Base-by-base conservation (phyloP, 2,113 vertebrate species). In the Poeciliopsis prolifica region DNA sequence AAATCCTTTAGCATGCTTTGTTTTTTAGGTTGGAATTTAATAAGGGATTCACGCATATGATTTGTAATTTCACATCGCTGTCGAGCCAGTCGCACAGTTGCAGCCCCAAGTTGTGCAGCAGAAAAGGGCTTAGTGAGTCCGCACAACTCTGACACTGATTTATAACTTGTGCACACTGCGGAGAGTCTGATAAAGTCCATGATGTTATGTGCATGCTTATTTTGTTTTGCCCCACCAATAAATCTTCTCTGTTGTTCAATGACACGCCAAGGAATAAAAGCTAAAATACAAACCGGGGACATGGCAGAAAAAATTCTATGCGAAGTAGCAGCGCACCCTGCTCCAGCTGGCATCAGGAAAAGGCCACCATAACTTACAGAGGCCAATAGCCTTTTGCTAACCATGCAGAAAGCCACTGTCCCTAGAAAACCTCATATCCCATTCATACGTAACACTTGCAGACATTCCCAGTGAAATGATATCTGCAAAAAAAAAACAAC, bases 221-320 rank as follows among this genome's bases (percentile, higher is more conserved):
- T 80, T 77, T 62, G 19, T 84, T 85, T 86, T 78, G 75, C 62
- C 64, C 48, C 72, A 70, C 65, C 78, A 79, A 85, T 87, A 87
- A 68, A 87, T 92, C 80, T 88, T 89, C 75, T 80, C 72, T 70
- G 37, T 58, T 29, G 75, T 73, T 86, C 72, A 69, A 67, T 74
- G 40, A 62, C 48, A 33, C 69, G 72, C 74, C 74, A 78, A 62
- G 65, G 79, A 85, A 85, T 65, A 84, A 83, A 82, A 83, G 24
- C 42, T 66, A 70, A 73, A 58, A 79, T 69, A 58, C 75, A 74
- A 82, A 84, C 77, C 82, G 75, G 70, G 72, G 63, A 82, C 68
- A 65, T 67, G 63, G 37, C 62, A 82, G 84, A 81, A 83, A 80
- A 80, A 83, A 90, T 89, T 85, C 76, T 78, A 92, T 87, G 61